These are phyloP conservation scores for Ancistrus triradiatus DNA, from an alignment of 2,113 vertebrate species.

Conservation along the genomic window DNA sequence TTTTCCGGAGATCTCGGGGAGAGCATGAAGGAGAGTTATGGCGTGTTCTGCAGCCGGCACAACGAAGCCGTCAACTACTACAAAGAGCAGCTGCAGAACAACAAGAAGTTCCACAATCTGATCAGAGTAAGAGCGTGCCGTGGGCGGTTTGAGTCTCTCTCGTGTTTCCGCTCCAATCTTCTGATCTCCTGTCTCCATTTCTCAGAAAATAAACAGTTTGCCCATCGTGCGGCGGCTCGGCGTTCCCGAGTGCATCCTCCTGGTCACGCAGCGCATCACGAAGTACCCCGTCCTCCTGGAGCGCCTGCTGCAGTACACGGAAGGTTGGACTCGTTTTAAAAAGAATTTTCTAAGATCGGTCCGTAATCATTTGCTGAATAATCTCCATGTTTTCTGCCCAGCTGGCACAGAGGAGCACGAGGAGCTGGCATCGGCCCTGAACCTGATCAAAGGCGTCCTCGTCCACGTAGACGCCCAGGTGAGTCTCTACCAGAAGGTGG, in stretches of 20 bases:
- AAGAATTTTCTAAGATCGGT: no score
- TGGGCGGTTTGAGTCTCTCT: not conserved
- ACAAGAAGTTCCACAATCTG: conserved; percentile 91
- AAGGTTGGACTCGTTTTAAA: conserved; percentile 75
- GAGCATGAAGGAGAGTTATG: conserved; percentile 84
- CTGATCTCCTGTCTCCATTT: no score
- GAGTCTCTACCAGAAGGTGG: conserved; percentile 78
- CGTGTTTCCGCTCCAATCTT: no score
- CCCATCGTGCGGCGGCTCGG: conserved; percentile 86
- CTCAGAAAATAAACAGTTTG: conserved; percentile 84
- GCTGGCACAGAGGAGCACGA: conserved; percentile 79
- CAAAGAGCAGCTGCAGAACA: conserved; percentile 87
- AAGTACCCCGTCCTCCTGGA: conserved; percentile 94
- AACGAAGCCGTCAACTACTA: conserved; percentile 84
- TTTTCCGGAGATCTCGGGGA: conserved; percentile 91
- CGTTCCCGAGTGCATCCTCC: conserved; percentile 85
- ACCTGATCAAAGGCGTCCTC: conserved; percentile 81
- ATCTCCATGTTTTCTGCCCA: conserved; percentile 40
- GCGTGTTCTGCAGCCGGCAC: conserved; percentile 86
- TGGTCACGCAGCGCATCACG: conserved; percentile 94
- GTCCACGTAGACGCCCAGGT: conserved; percentile 83
- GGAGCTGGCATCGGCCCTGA: conserved; percentile 76
- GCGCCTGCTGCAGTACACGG: conserved; percentile 85
- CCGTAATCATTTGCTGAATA: no score
- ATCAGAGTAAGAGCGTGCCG: conserved; percentile 75